A percentile compares a stretch with the other conserved stretches of the same genome.
Conservation (phyloP, 2,113 vertebrate species). For the Amazona guildingii region DNA sequence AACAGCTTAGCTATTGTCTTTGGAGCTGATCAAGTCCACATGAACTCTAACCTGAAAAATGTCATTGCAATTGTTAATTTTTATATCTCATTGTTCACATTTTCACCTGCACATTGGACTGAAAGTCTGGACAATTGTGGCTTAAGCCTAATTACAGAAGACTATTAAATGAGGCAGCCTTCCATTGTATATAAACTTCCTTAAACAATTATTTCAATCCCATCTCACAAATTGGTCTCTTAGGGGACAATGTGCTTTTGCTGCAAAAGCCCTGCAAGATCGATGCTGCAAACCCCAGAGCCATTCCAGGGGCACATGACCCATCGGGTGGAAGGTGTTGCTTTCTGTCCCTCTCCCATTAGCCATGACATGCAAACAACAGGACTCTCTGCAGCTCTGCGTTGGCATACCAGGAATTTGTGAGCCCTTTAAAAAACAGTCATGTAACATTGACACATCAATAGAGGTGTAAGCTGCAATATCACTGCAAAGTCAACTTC, state of each 20-base stretch:
- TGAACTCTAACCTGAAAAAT: not conserved
- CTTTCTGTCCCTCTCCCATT: not conserved
- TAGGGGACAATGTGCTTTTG: not conserved
- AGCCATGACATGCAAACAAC: not conserved
- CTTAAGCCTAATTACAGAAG: not conserved
- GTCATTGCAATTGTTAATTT: not conserved
- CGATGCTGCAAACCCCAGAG: not conserved
- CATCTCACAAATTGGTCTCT: not conserved
- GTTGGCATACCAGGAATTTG: rapidly evolving
- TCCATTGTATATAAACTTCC: not conserved
- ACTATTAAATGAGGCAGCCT: not conserved
- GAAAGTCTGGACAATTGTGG: not conserved
- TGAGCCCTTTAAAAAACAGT: not conserved
- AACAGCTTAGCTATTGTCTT: not conserved
- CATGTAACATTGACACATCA: not conserved
- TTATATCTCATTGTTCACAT: not conserved
- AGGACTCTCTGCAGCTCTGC: rapidly evolving
- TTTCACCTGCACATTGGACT: not conserved
- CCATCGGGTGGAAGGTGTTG: not conserved
- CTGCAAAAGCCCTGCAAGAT: not conserved
- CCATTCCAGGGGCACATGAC: not conserved
- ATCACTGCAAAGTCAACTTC: not conserved
- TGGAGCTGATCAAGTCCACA: not conserved
- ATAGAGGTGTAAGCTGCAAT: not conserved
- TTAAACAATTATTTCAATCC: not conserved